These are phyloP conservation scores for Drosophila subquinaria DNA, from an alignment of 2,888 invertebrate species.

Conservation along the genomic window DNA sequence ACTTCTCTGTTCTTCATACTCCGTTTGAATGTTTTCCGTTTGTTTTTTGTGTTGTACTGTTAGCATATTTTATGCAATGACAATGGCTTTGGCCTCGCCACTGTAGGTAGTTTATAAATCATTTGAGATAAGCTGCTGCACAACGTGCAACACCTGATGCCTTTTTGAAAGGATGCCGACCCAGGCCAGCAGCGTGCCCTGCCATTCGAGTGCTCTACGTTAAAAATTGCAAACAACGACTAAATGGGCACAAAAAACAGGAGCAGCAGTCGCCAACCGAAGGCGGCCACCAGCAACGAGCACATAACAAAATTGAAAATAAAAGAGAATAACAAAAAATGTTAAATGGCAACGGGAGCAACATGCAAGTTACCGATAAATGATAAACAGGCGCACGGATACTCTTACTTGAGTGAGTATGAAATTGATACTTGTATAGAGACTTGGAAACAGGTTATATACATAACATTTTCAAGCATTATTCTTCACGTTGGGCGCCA, in stretches of 20 bases:
- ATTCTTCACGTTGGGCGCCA: no score
- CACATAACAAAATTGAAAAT: slow-evolving; percentile 68
- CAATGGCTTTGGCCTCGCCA: slow-evolving; percentile 84
- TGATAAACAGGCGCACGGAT: neutral
- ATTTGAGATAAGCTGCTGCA: slow-evolving; percentile 84
- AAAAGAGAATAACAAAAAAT: slow-evolving; percentile 45
- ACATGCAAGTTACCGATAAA: slow-evolving; percentile 18
- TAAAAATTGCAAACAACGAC: slow-evolving; percentile 77
- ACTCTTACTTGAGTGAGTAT: slow-evolving; percentile 11
- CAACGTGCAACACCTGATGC: slow-evolving; percentile 84
- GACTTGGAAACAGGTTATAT: no score
- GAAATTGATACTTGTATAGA: no score
- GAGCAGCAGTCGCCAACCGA: slow-evolving; percentile 42
- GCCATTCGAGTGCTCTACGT: slow-evolving; percentile 58
- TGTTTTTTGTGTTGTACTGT: slow-evolving; percentile 61
- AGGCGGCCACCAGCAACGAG: slow-evolving; percentile 42
- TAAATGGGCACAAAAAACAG: slow-evolving; percentile 74
- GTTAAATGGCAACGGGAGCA: slow-evolving; percentile 30
- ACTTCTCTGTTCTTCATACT: slow-evolving; percentile 8
- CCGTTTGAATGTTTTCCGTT: slow-evolving; percentile 21
- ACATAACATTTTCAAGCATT: no score
- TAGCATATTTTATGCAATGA: slow-evolving; percentile 84
- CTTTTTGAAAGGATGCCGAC: slow-evolving; percentile 74
- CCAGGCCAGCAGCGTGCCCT: slow-evolving; percentile 33
- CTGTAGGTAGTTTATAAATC: slow-evolving; percentile 85